Evolutionary conservation across 1,140 invertebrate species (phyloP), one percentile per base, ranked within the genome.

Genomic region (Streblospio benedicti): DNA sequence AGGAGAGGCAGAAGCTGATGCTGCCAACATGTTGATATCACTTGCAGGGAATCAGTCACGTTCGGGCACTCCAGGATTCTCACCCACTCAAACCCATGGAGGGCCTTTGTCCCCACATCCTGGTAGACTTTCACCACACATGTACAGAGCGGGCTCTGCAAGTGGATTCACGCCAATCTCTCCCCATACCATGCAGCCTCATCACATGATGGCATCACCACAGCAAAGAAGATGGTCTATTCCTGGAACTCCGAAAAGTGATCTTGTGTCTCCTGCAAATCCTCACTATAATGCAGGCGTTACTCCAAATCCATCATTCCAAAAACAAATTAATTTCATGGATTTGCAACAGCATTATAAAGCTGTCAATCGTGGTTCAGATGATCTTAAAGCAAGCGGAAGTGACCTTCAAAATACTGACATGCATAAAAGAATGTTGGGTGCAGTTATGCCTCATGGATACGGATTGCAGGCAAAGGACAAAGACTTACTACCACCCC

Each of bases 11-110:
- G 93, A 95, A 81, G 94, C 90, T 5, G 93, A 97, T 81, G 93
- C 91, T 59, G 94, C 93, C 35, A 94, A 93, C 77, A 93, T 96
- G 89, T 81, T 97, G 50, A 91, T 96, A 57, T 95, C 91, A 12
- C 80, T 96, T 56, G 44, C 27, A 4, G 47, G 49, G 27, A 50
- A 50, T 32, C 27, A 27, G 14, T 51, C 47, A 23, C 31, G 31
- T 51, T 53, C 44, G 18, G 45, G 45, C 18, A 18, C 25, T 18
- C 23, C 27, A 12, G 57, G 23, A 9, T 50, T 52, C 57, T 51
- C 61, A 43, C 30, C 66, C 53, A 4, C 23, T 65, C 31, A 64
- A 65, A 28, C 63, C 65, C n/a, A n/a, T n/a, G n/a, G n/a, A n/a
- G n/a, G n/a, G n/a, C n/a, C n/a, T n/a, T n/a, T n/a, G n/a, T 66